These are phyloP conservation scores for Dryobates pubescens DNA, from an alignment of 2,797 vertebrate species.

Conservation along the genomic window DNA sequence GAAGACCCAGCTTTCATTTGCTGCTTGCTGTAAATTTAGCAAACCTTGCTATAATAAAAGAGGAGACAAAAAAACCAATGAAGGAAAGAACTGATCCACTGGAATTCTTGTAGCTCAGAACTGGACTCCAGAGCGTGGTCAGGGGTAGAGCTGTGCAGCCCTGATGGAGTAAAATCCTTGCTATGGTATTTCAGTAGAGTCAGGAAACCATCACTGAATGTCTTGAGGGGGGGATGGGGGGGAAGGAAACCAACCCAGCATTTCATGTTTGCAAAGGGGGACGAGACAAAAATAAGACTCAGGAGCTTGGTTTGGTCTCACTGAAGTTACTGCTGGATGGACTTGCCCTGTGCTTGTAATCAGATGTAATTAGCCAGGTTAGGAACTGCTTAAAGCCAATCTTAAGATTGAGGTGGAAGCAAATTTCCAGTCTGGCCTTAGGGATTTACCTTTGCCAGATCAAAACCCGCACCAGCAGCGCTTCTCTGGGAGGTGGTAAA, in stretches of 20 bases:
- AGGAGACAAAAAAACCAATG: constrained; percentile 79
- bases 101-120: constrained; percentile 81
- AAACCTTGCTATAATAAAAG: constrained; percentile 85
- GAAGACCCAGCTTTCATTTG: constrained; percentile 80
- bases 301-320: background rate
- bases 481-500: background rate
- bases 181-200: constrained; percentile 25
- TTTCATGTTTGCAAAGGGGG: constrained; percentile 18
- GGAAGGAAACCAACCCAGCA: background rate
- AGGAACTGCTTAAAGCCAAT: background rate
- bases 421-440: background rate
- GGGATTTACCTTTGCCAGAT: background rate
- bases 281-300: background rate
- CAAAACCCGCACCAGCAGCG: background rate
- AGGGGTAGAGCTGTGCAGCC: constrained; percentile 40
- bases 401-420: background rate
- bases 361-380: background rate
- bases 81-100: constrained; percentile 81
- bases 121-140: constrained; percentile 73
- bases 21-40: constrained; percentile 86
- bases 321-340: background rate
- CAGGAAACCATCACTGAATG: constrained; percentile 2
- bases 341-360: background rate
- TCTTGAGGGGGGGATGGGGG: background rate
- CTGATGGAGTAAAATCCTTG: constrained; percentile 43